Evolutionary conservation across 2,888 invertebrate genomes (phyloP).

Genomic region (Yponomeuta sedellus): DNA sequence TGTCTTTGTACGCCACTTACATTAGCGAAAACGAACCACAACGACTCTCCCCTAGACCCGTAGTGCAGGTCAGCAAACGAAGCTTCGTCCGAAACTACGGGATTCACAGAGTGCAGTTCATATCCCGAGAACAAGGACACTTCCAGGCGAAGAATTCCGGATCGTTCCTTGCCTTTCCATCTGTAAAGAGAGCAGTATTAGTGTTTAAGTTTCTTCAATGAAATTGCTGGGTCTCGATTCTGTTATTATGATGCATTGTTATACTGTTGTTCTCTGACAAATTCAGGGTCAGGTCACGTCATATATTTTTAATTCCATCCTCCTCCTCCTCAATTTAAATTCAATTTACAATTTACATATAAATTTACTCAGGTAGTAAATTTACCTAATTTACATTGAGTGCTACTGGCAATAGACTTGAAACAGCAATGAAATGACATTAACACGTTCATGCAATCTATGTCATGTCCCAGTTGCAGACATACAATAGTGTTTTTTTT

Average conservation of each 20-base stretch:
- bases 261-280: too few relatives aligned
- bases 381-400: too few relatives aligned
- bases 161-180: constrained; percentile 78
- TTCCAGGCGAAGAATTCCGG: constrained; percentile 78
- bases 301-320: too few relatives aligned
- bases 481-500: too few relatives aligned
- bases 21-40: constrained; percentile 81
- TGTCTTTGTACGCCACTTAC: constrained; percentile 49
- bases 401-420: too few relatives aligned
- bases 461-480: too few relatives aligned
- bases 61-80: constrained; percentile 77
- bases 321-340: too few relatives aligned
- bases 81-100: constrained; percentile 73
- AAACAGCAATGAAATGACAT: too few relatives aligned
- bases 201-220: neutral
- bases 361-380: too few relatives aligned
- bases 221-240: neutral
- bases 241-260: neutral
- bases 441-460: too few relatives aligned
- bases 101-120: constrained; percentile 73
- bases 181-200: constrained; percentile 42
- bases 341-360: too few relatives aligned
- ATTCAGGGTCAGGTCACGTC: too few relatives aligned
- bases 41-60: constrained; percentile 76
- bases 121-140: constrained; percentile 80